phyloP scores from a whole-genome alignment of 2,888 invertebrate genomes.

The Phragmatobia fuliginosa region DNA sequence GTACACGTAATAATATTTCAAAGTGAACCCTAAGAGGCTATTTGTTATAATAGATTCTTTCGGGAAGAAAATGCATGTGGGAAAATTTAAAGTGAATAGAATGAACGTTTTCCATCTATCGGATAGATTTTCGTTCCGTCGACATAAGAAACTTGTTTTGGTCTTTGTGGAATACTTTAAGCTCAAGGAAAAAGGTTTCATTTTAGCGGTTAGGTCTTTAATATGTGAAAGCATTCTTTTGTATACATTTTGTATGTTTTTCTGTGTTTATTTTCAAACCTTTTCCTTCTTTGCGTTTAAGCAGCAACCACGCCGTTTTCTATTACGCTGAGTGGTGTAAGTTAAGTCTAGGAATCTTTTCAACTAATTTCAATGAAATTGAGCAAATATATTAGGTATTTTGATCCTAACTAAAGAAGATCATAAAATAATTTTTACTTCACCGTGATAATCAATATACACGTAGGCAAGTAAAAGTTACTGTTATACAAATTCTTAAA shows the following conservation, averaged over 20 bases:
- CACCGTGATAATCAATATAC: too few relatives aligned
- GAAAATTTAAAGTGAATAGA: conserved; percentile 37
- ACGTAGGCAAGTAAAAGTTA: too few relatives aligned
- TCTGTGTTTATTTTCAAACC: not conserved
- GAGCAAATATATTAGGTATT: too few relatives aligned
- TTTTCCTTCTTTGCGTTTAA: not conserved
- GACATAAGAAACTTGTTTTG: conserved; percentile 15
- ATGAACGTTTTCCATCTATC: conserved; percentile 33
- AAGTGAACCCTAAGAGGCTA: conserved; percentile 48
- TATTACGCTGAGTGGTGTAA: too few relatives aligned
- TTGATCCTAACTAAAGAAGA: too few relatives aligned
- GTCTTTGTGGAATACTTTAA: conserved; percentile 7
- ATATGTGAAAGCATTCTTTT: not conserved
- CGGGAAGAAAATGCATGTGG: conserved; percentile 47
- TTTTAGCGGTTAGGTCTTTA: not conserved
- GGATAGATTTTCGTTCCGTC: conserved; percentile 33
- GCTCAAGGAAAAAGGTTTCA: conserved; percentile 7
- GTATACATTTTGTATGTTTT: not conserved
- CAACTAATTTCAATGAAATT: too few relatives aligned
- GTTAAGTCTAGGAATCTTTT: too few relatives aligned
- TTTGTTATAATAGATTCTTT: conserved; percentile 53
- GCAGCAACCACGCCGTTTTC: too few relatives aligned
- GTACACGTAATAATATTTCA: conserved; percentile 44
- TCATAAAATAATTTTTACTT: too few relatives aligned
- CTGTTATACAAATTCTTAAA: not conserved